Percentiles rank a stretch among this genome's conserved stretches.
These are phyloP conservation scores for Globodera ellingtonae DNA, from an alignment of 1,140 invertebrate genomes.

Conservation along the genomic window DNA sequence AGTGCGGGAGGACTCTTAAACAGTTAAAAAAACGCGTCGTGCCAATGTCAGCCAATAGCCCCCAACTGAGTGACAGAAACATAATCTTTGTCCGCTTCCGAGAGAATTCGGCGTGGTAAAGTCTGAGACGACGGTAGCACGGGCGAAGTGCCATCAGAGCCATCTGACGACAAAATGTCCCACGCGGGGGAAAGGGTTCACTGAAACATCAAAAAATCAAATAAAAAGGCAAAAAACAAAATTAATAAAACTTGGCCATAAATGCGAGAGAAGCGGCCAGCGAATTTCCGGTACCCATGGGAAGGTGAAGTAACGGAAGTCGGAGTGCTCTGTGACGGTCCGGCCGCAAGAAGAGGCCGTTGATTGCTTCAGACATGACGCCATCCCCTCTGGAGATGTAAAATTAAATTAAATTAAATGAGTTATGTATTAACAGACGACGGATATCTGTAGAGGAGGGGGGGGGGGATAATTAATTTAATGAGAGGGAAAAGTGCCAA, in stretches of 20 bases:
- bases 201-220: constrained; percentile 43
- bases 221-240: constrained; percentile 20
- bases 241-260: constrained; percentile 39
- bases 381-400: constrained; percentile 50
- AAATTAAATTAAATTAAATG: too few species aligned
- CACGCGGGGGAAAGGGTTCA: constrained; percentile 57
- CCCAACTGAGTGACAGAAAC: constrained; percentile 54
- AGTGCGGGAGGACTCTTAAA: not conserved
- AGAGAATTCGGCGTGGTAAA: constrained; percentile 51
- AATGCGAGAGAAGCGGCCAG: constrained; percentile 52
- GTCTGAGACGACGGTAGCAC: constrained; percentile 41
- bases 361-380: constrained; percentile 50
- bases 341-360: constrained; percentile 42
- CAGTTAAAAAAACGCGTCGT: constrained; percentile 40
- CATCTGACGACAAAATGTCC: constrained; percentile 49
- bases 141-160: constrained; percentile 50
- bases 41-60: constrained; percentile 59
- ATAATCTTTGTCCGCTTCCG: constrained; percentile 42
- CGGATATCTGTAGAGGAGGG: too few species aligned
- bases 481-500: too few species aligned
- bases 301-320: constrained; percentile 55
- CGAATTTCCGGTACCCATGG: constrained; percentile 55
- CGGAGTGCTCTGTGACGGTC: constrained; percentile 49
- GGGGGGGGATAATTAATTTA: too few species aligned
- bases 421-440: too few species aligned